Conservation (phyloP, 1,140 invertebrate species). For the Leptinotarsa lineolata region DNA sequence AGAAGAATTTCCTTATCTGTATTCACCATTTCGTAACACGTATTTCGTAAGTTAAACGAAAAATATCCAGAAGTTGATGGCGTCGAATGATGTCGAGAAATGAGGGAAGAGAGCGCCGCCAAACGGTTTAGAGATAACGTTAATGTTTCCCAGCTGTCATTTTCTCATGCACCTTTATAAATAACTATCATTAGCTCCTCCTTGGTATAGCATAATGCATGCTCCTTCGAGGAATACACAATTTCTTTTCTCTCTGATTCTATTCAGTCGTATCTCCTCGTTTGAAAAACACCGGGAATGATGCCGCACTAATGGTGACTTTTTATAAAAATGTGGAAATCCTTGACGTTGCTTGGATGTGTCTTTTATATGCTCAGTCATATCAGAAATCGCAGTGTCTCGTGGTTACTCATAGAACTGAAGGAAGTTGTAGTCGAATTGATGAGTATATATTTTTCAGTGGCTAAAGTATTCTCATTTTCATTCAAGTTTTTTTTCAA, state of each 20-base stretch:
- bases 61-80: constrained; percentile 38
- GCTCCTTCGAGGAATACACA: constrained; percentile 29
- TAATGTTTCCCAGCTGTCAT: constrained; percentile 43
- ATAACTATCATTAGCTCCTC: constrained; percentile 44
- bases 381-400: not conserved
- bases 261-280: constrained; percentile 13
- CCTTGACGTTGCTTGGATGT: not conserved
- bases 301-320: not conserved
- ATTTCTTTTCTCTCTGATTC: constrained; percentile 18
- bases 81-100: constrained; percentile 31
- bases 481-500: too few species aligned
- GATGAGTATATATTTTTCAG: too few species aligned
- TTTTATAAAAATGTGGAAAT: not conserved
- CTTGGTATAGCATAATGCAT: constrained; percentile 37
- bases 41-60: constrained; percentile 30
- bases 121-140: constrained; percentile 37
- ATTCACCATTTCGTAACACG: not conserved
- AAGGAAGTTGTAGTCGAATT: not conserved
- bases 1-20: too few species aligned
- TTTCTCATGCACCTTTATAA: constrained; percentile 45
- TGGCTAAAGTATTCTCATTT: too few species aligned
- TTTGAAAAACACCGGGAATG: not conserved
- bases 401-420: not conserved
- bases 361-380: not conserved
- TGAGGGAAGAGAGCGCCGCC: constrained; percentile 29